Conservation (phyloP, 2,113 vertebrate genomes). For the Pterophyllum scalare region DNA sequence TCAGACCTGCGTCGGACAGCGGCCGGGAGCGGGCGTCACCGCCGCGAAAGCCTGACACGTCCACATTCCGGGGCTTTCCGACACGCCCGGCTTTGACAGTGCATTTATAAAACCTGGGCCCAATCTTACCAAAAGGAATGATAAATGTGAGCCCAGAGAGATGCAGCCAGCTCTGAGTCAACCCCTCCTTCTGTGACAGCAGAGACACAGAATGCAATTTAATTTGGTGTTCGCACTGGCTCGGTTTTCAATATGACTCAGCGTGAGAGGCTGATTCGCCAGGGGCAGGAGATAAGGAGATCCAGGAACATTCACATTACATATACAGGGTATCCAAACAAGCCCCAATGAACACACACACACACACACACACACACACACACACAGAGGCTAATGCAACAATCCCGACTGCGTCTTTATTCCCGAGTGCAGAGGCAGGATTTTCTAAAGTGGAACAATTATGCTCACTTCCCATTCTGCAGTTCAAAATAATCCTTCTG, state of each 20-base stretch:
- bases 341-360: neutral
- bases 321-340: neutral
- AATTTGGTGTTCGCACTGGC: neutral
- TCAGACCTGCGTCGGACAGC: neutral
- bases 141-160: neutral
- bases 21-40: neutral
- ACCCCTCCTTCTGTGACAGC: neutral
- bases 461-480: too few relatives aligned
- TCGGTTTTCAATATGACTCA: neutral
- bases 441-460: too few relatives aligned
- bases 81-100: neutral
- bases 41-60: neutral
- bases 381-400: rapidly evolving
- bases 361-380: neutral
- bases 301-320: neutral
- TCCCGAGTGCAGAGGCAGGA: neutral
- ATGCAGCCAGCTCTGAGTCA: neutral
- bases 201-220: neutral
- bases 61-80: neutral
- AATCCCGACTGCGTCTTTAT: too few relatives aligned
- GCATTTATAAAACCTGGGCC: neutral
- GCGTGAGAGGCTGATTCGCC: neutral
- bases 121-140: neutral
- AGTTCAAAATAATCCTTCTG: neutral
- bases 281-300: neutral